Evolutionary conservation across 2,888 invertebrate genomes (phyloP).

Genomic region (Acanthacorydalis orientalis): DNA sequence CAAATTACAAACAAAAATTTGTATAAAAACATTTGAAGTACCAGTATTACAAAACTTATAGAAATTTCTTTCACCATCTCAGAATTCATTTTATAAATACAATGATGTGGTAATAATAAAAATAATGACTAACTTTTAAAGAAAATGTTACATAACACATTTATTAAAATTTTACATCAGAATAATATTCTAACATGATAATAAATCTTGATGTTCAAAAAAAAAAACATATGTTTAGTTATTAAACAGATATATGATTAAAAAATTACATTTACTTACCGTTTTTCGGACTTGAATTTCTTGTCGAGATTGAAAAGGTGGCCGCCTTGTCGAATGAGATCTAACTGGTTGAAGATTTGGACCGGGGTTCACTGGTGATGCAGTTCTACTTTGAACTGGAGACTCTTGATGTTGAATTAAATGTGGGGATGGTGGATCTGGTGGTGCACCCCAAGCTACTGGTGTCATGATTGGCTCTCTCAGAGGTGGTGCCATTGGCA

Average conservation of each 20-base stretch:
- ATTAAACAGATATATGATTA: not conserved
- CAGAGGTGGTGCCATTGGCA: conserved; percentile 19
- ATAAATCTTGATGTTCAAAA: no score
- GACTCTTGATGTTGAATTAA: conserved; percentile 3
- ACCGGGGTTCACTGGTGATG: conserved; percentile 3
- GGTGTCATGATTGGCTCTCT: conserved; percentile 10
- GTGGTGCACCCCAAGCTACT: conserved; percentile 3
- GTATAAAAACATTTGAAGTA: no score
- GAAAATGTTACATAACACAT: no score
- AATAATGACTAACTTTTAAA: no score
- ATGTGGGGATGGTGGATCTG: conserved; percentile 4
- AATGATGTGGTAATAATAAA: no score
- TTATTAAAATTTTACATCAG: no score
- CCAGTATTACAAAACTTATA: no score
- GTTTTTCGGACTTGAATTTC: conserved; percentile 2
- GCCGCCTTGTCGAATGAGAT: conserved; percentile 1
- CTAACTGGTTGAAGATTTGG: not conserved
- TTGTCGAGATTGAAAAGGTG: conserved; percentile 1
- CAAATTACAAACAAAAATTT: no score
- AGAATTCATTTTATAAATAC: no score
- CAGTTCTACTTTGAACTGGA: conserved; percentile 5
- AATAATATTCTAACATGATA: no score
- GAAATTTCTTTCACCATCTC: no score
- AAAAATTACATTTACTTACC: not conserved
- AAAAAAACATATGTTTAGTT: no score